A percentile compares a stretch with the other conserved stretches of the same genome.
Conservation (phyloP, 2,113 vertebrate species). For the Isichthys henryi region DNA sequence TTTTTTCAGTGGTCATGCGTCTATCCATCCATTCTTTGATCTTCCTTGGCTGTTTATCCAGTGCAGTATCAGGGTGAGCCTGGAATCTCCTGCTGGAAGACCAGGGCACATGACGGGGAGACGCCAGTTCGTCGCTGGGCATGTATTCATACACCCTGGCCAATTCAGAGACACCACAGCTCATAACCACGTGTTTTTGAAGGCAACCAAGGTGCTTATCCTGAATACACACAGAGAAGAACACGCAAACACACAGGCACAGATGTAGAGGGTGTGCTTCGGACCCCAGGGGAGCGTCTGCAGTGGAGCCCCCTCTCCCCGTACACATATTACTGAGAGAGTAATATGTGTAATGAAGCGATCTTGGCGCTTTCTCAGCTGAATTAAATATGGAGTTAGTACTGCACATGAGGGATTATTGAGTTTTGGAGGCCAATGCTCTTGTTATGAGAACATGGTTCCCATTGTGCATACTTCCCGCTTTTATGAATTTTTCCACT, state of each 20-base stretch:
- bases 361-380: slow-evolving; percentile 11
- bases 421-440: slow-evolving; percentile 11
- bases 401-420: slow-evolving; percentile 15
- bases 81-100: background rate
- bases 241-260: background rate
- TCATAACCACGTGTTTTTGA: background rate
- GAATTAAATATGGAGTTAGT: slow-evolving; percentile 15
- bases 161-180: background rate
- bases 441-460: slow-evolving; percentile 10
- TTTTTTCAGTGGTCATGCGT: background rate
- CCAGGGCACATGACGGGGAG: background rate
- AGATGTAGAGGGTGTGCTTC: background rate
- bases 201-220: background rate
- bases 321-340: background rate
- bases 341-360: slow-evolving; percentile 3
- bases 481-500: slow-evolving; percentile 22
- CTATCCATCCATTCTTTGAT: background rate
- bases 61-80: background rate
- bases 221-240: background rate
- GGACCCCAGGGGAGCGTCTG: background rate
- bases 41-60: background rate
- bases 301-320: background rate
- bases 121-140: background rate
- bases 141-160: background rate
- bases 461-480: slow-evolving; percentile 16